These are phyloP conservation scores for Leucosticte australis DNA, from an alignment of 2,113 vertebrate genomes.

Conservation along the genomic window DNA sequence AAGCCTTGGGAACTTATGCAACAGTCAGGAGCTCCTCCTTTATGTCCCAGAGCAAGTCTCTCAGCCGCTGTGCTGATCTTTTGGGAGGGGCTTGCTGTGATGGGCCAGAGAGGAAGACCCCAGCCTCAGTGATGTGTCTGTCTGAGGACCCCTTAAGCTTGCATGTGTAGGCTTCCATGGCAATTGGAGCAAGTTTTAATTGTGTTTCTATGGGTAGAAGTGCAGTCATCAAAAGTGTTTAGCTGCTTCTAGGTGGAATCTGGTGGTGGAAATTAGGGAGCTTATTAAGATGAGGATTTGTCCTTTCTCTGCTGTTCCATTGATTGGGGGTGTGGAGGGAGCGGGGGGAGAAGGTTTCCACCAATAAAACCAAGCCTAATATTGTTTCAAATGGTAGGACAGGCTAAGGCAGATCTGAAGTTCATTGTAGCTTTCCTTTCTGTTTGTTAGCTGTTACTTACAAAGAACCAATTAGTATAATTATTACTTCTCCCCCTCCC, in stretches of 20 bases:
- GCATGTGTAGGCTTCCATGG: neutral
- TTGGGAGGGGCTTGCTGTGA: neutral
- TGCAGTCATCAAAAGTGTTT: neutral
- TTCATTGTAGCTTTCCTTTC: neutral
- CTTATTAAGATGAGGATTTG: neutral
- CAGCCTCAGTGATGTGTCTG: neutral
- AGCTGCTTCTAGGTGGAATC: neutral
- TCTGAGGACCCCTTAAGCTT: neutral
- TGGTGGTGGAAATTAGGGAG: neutral
- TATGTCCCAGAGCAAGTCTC: neutral
- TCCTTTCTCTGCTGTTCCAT: neutral
- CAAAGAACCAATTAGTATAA: neutral
- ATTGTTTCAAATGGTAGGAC: neutral
- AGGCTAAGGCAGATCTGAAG: neutral
- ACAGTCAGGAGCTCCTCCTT: neutral
- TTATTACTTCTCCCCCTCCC: neutral
- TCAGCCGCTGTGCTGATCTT: neutral
- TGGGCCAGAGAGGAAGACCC: neutral
- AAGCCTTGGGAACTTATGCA: neutral
- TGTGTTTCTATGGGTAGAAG: rapidly evolving
- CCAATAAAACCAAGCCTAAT: neutral
- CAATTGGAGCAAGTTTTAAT: rapidly evolving
- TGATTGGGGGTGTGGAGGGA: rapidly evolving
- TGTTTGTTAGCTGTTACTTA: neutral
- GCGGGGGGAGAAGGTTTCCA: neutral